Conservation (phyloP, 2,888 invertebrate species). For the Nomada fabriciana region DNA sequence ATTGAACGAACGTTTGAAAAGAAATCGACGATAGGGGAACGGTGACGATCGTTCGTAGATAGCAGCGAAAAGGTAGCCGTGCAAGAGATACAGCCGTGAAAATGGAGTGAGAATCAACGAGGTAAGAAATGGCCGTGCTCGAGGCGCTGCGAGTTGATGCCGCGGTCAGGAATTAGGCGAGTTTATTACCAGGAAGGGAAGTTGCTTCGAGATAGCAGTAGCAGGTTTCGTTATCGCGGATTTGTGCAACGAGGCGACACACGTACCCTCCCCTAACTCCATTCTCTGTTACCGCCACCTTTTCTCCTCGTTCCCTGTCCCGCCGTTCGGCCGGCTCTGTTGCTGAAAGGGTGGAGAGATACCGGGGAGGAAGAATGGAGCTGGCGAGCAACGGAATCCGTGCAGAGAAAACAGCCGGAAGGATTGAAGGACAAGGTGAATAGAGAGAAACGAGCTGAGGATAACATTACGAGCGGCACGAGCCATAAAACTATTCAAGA, state of each 20-base stretch:
- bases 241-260: conserved; percentile 76
- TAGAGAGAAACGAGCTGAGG: conserved; percentile 54
- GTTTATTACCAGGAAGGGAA: conserved; percentile 76
- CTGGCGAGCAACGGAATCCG: conserved; percentile 23
- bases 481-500: conserved; percentile 79
- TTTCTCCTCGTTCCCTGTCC: conserved; percentile 18
- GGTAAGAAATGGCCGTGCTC: conserved; percentile 76
- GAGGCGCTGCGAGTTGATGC: conserved; percentile 67
- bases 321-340: conserved; percentile 14
- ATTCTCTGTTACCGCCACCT: conserved; percentile 20
- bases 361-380: conserved; percentile 41
- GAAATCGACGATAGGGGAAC: conserved; percentile 19
- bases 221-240: conserved; percentile 76
- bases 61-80: conserved; percentile 61
- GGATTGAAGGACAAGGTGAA: conserved; percentile 40
- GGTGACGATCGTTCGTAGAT: conserved; percentile 48
- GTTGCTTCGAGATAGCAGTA: conserved; percentile 72
- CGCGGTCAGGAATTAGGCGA: conserved; percentile 74
- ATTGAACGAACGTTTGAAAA: background rate
- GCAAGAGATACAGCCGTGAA: conserved; percentile 60
- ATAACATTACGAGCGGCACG: conserved; percentile 70
- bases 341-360: conserved; percentile 47
- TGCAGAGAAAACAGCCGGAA: conserved; percentile 48
- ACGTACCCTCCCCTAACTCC: conserved; percentile 40
- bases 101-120: conserved; percentile 75